Base-by-base conservation (phyloP, 2,888 invertebrate species). In the Caenorhabditis sinica region DNA sequence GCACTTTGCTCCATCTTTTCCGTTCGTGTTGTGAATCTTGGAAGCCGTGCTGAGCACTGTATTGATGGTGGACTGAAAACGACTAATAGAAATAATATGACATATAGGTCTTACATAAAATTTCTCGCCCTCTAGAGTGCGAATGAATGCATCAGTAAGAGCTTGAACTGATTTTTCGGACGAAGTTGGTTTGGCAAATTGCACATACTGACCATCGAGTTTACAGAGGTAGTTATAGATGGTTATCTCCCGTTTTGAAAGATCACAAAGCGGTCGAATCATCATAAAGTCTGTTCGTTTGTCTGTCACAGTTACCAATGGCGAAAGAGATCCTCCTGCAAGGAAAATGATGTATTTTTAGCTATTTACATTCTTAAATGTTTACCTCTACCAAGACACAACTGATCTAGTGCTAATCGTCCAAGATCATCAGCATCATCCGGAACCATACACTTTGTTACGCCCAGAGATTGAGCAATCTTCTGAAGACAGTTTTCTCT, bases 341-440 rank as follows among this genome's bases (percentile, higher is more conserved):
- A 49, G 43, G n/a, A 66, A 5, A 43, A n/a, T n/a, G n/a, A n/a
- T n/a, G n/a, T n/a, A n/a, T n/a, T n/a, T 20, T 49, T 49, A 1
- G 20, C 2, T 2, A 49, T 3, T 65, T 17, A 11, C 9, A 53
- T 20, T 45, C 9, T 33, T 2, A 49, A 60, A 43, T 28, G 43
- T 30, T 56, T 71, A 89, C 90, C 89, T 83, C 90, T 69, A 40
- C 89, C 90, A 20, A 90, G 76, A 74, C 90, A 89, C 40, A 90
- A 40, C 40, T 89, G 87, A 45, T 88, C 79, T 2, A 89, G 36
- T 11, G 88, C 73, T 13, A 82, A 43, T 25, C 88, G 79, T 49
- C 88, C 89, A 11, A 90, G 76, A 23, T 60, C 69, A 43, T 90
- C 89, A 0, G 84, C 86, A 63, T 88, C 83, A 45, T 89, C 89